Evolutionary conservation across 2,113 vertebrate species (phyloP).

Genomic region (Tupaia chinensis): DNA sequence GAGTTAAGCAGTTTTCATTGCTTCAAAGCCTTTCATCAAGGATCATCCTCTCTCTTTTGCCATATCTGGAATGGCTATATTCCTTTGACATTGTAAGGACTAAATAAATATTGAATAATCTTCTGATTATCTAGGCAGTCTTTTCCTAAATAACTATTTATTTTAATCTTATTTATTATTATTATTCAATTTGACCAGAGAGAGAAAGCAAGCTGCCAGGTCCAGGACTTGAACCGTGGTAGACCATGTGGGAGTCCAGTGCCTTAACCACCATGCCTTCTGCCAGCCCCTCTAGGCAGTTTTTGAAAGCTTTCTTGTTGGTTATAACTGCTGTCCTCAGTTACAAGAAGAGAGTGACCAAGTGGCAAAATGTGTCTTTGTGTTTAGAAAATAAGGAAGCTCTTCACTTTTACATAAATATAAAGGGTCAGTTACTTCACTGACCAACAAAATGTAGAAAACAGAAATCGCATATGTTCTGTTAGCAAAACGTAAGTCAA

Average conservation of each 20-base stretch:
- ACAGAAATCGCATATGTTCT: not conserved
- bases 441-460: not conserved
- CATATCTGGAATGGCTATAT: not conserved
- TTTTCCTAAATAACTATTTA: not conserved
- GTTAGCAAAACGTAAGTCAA: not conserved
- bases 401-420: not conserved
- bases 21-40: not conserved
- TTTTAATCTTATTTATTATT: too few species aligned
- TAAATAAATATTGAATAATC: slow-evolving; percentile 6
- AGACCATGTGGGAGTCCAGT: too few species aligned
- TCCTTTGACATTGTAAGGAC: not conserved
- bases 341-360: not conserved
- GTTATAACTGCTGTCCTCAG: not conserved
- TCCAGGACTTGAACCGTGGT: too few species aligned
- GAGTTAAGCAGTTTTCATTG: not conserved
- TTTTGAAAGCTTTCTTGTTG: not conserved
- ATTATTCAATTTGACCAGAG: too few species aligned
- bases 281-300: not conserved
- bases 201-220: too few species aligned
- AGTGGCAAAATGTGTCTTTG: not conserved
- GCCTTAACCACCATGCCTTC: too few species aligned
- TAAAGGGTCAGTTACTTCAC: not conserved
- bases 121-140: not conserved
- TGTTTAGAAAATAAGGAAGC: not conserved
- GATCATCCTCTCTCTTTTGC: not conserved